Percentiles rank a stretch among this genome's conserved stretches.
These are phyloP conservation scores for Illadopsis cleaveri DNA, from an alignment of 2,113 vertebrate genomes.

Conservation along the genomic window DNA sequence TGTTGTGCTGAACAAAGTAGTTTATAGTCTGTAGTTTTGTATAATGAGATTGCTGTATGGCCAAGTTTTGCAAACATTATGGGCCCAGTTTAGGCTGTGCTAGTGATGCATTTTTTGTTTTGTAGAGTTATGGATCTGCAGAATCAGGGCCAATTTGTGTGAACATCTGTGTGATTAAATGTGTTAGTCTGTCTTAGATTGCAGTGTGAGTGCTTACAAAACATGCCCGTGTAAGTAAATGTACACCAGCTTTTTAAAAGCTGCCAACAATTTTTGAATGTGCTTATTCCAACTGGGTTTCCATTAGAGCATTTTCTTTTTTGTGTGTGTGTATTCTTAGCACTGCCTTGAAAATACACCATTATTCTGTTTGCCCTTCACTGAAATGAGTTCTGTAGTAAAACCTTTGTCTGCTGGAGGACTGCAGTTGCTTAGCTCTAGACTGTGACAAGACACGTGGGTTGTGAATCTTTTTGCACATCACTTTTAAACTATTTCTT, in stretches of 20 bases:
- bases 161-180: conserved; percentile 2
- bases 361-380: not conserved
- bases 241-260: not conserved
- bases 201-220: not conserved
- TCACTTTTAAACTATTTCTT: not conserved
- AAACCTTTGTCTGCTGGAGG: not conserved
- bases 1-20: not conserved
- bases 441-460: not conserved
- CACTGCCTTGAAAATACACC: not conserved
- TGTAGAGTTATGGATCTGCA: not conserved
- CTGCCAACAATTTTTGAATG: not conserved
- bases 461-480: not conserved
- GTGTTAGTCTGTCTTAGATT: not conserved
- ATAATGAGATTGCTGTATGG: not conserved
- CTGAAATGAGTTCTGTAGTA: not conserved
- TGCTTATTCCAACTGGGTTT: not conserved
- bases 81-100: not conserved
- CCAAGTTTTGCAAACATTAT: not conserved
- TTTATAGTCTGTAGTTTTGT: not conserved
- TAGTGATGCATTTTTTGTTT: not conserved
- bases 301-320: not conserved
- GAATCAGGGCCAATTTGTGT: not conserved
- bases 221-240: not conserved
- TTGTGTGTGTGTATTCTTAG: not conserved
- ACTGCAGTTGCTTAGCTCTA: not conserved